Conservation (phyloP, 2,113 vertebrate genomes). For the Hemicordylus capensis region DNA sequence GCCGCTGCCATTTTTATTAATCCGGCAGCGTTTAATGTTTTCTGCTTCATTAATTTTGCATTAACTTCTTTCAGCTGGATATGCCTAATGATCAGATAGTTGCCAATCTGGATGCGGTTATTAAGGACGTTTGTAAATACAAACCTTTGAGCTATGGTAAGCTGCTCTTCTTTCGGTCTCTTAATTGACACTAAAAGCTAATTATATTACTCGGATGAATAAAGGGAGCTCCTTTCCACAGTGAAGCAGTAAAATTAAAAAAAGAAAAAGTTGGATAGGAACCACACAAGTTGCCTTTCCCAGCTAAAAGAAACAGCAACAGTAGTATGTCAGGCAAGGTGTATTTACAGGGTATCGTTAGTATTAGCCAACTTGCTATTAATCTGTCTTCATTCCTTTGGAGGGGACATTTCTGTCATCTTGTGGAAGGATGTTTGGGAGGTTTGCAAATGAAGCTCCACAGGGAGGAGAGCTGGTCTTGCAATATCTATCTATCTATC, state of each 20-base stretch:
- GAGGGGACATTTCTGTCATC: neutral
- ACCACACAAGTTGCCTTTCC: no score
- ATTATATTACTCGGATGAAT: neutral
- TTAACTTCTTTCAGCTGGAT: slow-evolving; percentile 82
- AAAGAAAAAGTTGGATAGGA: neutral
- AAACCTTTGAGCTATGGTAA: slow-evolving; percentile 80
- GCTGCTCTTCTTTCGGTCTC: neutral
- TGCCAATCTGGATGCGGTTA: slow-evolving; percentile 81
- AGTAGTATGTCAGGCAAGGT: neutral
- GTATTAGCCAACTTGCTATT: neutral
- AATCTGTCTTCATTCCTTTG: neutral
- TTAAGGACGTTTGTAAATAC: slow-evolving; percentile 83
- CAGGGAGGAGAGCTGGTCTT: no score
- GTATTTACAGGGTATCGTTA: neutral
- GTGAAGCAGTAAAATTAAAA: neutral
- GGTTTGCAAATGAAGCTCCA: neutral
- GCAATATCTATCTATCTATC: no score
- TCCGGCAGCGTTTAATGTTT: neutral
- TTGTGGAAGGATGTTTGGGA: neutral
- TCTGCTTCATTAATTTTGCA: neutral
- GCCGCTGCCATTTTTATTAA: neutral
- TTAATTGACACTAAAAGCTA: neutral
- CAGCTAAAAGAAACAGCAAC: neutral
- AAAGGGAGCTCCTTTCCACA: neutral
- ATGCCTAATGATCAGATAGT: slow-evolving; percentile 86